Percentiles rank a stretch among this genome's conserved stretches.
These are phyloP conservation scores for Gryon sp. DNA, from an alignment of 1,140 invertebrate species.

Conservation along the genomic window DNA sequence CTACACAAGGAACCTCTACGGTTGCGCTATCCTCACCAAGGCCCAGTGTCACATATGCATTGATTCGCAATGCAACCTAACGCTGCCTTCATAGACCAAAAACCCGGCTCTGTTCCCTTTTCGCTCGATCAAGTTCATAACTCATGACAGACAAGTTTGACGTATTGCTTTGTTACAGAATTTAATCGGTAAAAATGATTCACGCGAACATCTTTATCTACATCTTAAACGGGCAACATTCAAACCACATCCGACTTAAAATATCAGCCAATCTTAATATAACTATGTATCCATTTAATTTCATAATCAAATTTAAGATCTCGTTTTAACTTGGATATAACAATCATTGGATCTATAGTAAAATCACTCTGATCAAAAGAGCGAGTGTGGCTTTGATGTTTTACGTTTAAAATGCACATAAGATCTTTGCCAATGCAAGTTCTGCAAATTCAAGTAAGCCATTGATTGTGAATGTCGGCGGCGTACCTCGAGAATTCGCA, in stretches of 20 bases:
- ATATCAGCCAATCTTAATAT: no score
- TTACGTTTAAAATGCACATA: constrained; percentile 25
- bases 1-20: constrained; percentile 80
- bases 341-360: no score
- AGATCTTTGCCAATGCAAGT: constrained; percentile 59
- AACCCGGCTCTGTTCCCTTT: constrained; percentile 68
- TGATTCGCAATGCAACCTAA: constrained; percentile 67
- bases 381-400: constrained; percentile 1
- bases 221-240: no score
- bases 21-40: constrained; percentile 79
- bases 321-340: no score
- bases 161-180: constrained; percentile 41
- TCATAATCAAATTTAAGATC: no score
- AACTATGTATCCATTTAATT: no score
- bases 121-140: constrained; percentile 66
- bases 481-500: constrained; percentile 51
- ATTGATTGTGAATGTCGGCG: constrained; percentile 1
- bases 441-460: constrained; percentile 60
- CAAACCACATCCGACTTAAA: no score
- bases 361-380: not conserved
- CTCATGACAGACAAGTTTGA: constrained; percentile 70
- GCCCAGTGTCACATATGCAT: constrained; percentile 75
- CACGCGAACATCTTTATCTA: constrained; percentile 41
- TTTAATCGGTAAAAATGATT: constrained; percentile 19
- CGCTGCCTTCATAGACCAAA: constrained; percentile 74